Evolutionary conservation across 2,797 vertebrate species (phyloP), one percentile per base, ranked within the genome.

Genomic region (Cichlasoma orientale): DNA sequence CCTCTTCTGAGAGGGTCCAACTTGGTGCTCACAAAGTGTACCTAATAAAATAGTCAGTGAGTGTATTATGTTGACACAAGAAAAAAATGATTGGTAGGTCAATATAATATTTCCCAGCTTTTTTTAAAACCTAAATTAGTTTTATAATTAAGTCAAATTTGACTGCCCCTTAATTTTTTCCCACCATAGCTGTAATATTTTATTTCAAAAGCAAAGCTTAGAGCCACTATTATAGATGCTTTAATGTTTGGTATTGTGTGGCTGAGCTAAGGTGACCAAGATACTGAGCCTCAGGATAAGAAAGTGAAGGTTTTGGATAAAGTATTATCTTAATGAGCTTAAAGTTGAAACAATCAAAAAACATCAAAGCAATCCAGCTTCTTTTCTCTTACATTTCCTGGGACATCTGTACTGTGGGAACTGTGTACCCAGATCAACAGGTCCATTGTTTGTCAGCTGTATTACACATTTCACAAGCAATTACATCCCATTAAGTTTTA

Each of bases 391-490:
- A 50, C 27, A 68, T 68, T 50, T 68, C 16, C 16, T 5, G 27
- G 41, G 10, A 68, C 0, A 2, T 50, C 18, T 50, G 61, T 68
- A 68, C 16, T 50, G 61, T 68, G 61, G 25, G 41, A 50, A 38
- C n/a, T 68, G 41, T 50, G 25, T n/a, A 50, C 18, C 25, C 61
- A 13, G 78, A 88, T 82, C 82, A 84, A 72, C 92, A 93, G 91
- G 90, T 94, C 92, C 89, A 82, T 75, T 25, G 33, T 85, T 83
- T 85, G 74, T 78, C 63, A 86, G 55, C 68, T 79, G 78, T 82
- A 93, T 90, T 92, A 88, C 41, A 78, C 25, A 91, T 92, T 95
- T 92, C 83, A 93, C 82, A 61, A 91, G 72, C 89, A 94, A 93
- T 94, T 93, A 87, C 63, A 87, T 86, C 78, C 69, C 38, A 90